Percentiles rank a stretch among this genome's conserved stretches.
phyloP scores from a whole-genome alignment of 2,113 vertebrate genomes.

The Apus apus region DNA sequence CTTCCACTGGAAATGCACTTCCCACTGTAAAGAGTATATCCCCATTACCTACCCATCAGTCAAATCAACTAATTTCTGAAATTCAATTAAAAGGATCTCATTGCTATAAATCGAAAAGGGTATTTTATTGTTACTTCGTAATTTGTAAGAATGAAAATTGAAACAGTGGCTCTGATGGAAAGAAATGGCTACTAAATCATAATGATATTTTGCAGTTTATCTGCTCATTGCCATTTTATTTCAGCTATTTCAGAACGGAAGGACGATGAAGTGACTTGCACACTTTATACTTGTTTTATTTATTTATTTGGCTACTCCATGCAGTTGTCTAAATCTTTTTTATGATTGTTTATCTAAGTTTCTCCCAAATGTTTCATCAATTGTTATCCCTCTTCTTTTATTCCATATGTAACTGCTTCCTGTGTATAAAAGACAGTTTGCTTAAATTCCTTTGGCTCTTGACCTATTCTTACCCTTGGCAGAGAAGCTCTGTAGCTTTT shows the following conservation, averaged over 20 bases:
- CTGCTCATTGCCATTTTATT: conserved; percentile 63
- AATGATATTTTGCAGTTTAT: conserved; percentile 67
- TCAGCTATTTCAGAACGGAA: conserved; percentile 51
- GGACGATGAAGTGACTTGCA: conserved; percentile 42
- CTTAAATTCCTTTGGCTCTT: conserved; percentile 66
- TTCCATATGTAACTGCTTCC: conserved; percentile 65
- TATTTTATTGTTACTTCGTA: conserved; percentile 56
- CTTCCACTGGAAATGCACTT: background rate
- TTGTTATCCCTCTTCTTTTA: conserved; percentile 53
- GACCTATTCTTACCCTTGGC: conserved; percentile 66
- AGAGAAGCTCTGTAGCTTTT: conserved; percentile 33
- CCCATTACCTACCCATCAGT: conserved; percentile 23
- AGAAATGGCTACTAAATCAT: conserved; percentile 64
- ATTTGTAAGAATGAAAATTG: conserved; percentile 71
- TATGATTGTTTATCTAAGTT: conserved; percentile 66
- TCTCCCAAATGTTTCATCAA: conserved; percentile 66
- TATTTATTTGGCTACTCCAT: conserved; percentile 57
- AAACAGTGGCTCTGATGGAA: conserved; percentile 61
- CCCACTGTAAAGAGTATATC: background rate
- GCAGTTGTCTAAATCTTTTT: conserved; percentile 62
- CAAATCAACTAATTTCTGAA: conserved; percentile 35
- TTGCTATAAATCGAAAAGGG: conserved; percentile 7
- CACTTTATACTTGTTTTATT: conserved; percentile 27
- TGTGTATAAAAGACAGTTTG: conserved; percentile 59
- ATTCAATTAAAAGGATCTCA: conserved; percentile 19